These are phyloP conservation scores for Pica pica DNA, from an alignment of 2,113 vertebrate genomes.

Conservation along the genomic window DNA sequence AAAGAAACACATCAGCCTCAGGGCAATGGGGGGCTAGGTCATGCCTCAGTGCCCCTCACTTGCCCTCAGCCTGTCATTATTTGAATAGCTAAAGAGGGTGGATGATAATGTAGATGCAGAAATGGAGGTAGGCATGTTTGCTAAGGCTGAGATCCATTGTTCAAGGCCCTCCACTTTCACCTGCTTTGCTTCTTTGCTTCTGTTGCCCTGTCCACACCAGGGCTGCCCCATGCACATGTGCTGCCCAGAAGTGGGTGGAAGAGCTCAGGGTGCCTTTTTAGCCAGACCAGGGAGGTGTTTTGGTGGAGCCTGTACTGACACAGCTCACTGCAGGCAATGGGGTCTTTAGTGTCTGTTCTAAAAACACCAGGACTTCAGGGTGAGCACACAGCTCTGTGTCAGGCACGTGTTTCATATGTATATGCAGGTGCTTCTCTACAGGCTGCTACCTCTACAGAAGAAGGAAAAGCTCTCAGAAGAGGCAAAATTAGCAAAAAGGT, in stretches of 20 bases:
- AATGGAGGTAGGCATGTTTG: accelerated
- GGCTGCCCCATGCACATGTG: background rate
- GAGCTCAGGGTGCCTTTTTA: background rate
- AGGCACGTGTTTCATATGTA: background rate
- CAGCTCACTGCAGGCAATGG: background rate
- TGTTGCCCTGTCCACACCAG: background rate
- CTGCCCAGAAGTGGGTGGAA: background rate
- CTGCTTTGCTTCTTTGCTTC: background rate
- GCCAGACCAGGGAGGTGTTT: background rate
- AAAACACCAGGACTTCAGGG: background rate
- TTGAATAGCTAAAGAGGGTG: background rate
- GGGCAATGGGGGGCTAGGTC: background rate
- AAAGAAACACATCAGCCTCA: background rate
- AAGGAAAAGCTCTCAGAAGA: background rate
- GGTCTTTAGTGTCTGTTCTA: background rate
- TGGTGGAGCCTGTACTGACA: background rate
- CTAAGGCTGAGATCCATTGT: background rate
- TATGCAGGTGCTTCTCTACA: background rate
- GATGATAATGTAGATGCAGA: background rate
- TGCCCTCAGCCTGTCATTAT: background rate
- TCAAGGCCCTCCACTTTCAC: background rate
- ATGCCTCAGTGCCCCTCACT: background rate
- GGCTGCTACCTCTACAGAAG: background rate
- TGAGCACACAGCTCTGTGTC: background rate
- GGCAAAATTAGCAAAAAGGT: background rate